Evolutionary conservation across 2,888 invertebrate species (phyloP), one percentile per base, ranked within the genome.

Genomic region (Apantesis nais): DNA sequence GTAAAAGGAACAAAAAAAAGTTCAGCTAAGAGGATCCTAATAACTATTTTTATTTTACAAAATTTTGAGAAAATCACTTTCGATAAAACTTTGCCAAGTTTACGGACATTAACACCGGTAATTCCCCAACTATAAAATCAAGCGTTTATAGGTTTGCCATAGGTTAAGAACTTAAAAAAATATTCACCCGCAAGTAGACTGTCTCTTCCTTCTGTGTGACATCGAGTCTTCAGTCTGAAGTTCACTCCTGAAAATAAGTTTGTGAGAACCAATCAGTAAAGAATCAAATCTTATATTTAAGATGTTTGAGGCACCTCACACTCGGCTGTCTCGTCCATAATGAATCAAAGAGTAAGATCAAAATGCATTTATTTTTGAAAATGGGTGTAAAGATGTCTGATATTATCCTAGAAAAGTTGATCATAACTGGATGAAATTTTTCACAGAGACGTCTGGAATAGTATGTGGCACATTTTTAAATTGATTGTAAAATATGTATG

Each of bases 181-280:
- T 34, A 34, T 37, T 61, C 14, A 67, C 67, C 62, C 48, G 44
- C 67, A 67, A 0, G 52, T n/a, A 9, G 68, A 60, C 19, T 69
- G 69, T 44, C 69, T 64, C 9, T 41, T 58, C 22, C 19, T 69
- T 34, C 69, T 69, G 3, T 58, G n/a, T 39, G 48, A 52, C n/a
- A 31, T 25, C 25, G 48, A 25, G 7, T 25, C 25, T 16, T 37
- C 34, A 25, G 60, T 16, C 11, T 22, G 14, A 29, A 61, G 31
- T n/a, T 61, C 14, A 25, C 14, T 34, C 31, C 67, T 67, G 67
- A 22, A 61, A 67, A 61, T 29, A 29, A 44, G 22, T 55, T n/a
- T 11, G 4, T 52, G 3, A 55, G 1, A 0, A 25, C 11, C 12
- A 25, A 55, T 55, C 4, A 55, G 12, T n/a, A 16, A 14, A 44